Conservation (phyloP, 2,113 vertebrate genomes). For the Hypocryptadius cinnamomeus region DNA sequence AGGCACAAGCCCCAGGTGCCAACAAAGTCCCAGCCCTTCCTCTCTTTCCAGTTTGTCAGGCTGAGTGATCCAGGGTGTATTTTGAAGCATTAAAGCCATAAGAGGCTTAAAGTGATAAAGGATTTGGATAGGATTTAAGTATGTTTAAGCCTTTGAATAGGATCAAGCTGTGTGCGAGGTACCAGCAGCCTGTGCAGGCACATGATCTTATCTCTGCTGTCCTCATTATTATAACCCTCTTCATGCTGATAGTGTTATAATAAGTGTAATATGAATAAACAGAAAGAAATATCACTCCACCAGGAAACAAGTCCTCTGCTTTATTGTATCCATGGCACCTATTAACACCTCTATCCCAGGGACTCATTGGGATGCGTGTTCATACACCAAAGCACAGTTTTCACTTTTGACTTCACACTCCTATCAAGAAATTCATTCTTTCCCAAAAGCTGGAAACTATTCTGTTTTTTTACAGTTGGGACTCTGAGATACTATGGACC, state of each 20-base stretch:
- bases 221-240: conserved; percentile 15
- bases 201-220: conserved; percentile 9
- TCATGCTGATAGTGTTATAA: background rate
- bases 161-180: conserved; percentile 15
- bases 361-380: background rate
- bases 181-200: background rate
- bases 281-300: background rate
- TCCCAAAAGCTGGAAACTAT: background rate
- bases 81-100: background rate
- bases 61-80: background rate
- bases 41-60: background rate
- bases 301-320: background rate
- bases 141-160: conserved; percentile 13
- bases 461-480: background rate
- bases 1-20: background rate
- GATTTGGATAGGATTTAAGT: background rate
- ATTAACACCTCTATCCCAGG: background rate
- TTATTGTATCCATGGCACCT: background rate
- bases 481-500: background rate
- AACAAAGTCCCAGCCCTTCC: background rate
- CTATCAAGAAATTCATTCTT: background rate
- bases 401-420: background rate
- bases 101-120: conserved; percentile 34
- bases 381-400: background rate
- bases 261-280: conserved; percentile 18